Conservation (phyloP, 2,113 vertebrate genomes). For the Lasiurus cinereus region DNA sequence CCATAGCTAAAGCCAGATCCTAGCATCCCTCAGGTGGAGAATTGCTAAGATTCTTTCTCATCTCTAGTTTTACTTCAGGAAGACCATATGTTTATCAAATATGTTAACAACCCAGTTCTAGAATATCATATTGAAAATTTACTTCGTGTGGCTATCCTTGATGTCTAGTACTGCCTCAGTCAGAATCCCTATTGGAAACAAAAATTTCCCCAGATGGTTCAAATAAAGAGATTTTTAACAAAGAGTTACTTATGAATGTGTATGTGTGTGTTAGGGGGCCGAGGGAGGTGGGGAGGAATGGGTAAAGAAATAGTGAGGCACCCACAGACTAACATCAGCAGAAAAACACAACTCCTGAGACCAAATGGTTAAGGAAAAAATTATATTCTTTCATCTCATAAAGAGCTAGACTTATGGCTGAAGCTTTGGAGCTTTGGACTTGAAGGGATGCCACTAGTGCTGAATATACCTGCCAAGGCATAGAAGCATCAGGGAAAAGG, state of each 20-base stretch:
- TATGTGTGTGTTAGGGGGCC: not conserved
- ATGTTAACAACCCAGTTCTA: not conserved
- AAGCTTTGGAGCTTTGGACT: not conserved
- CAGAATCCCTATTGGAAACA: not conserved
- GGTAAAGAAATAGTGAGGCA: not conserved
- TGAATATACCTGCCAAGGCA: not conserved
- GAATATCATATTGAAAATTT: not conserved
- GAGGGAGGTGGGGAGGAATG: too few relatives aligned
- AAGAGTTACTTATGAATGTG: not conserved
- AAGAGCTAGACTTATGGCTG: not conserved
- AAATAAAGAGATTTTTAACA: not conserved
- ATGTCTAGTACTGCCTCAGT: not conserved
- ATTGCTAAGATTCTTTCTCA: not conserved
- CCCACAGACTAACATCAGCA: not conserved
- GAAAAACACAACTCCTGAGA: not conserved
- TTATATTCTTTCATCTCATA: not conserved
- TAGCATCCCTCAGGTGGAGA: not conserved
- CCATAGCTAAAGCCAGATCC: not conserved
- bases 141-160: not conserved
- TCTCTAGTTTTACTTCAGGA: not conserved
- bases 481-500: not conserved
- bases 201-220: not conserved
- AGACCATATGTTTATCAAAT: not conserved
- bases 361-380: not conserved
- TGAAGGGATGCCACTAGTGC: not conserved